Conservation (phyloP, 2,888 invertebrate species). For the Aporophyla lueneburgensis region DNA sequence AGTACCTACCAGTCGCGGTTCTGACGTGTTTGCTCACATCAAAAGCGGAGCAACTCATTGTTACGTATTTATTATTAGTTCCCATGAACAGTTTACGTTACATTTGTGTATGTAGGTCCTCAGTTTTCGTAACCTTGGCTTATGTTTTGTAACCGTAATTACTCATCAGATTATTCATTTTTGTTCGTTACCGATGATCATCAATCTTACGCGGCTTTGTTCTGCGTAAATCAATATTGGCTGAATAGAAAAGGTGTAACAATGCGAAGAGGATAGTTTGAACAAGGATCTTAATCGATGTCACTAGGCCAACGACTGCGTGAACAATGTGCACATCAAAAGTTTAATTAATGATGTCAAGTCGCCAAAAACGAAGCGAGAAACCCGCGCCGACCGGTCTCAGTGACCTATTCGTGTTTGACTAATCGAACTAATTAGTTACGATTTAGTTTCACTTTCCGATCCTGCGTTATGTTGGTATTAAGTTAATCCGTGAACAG, state of each 20-base stretch:
- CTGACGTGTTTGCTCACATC: slow-evolving; percentile 85
- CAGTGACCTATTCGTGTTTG: slow-evolving; percentile 79
- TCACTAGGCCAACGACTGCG: slow-evolving; percentile 80
- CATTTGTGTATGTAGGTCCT: slow-evolving; percentile 78
- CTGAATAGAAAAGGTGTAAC: slow-evolving; percentile 67
- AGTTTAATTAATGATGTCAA: slow-evolving; percentile 83
- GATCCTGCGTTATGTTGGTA: slow-evolving; percentile 74
- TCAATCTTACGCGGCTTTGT: slow-evolving; percentile 68
- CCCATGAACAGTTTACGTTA: slow-evolving; percentile 81
- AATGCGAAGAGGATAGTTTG: slow-evolving; percentile 59
- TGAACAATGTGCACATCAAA: slow-evolving; percentile 80
- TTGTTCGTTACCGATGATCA: slow-evolving; percentile 62
- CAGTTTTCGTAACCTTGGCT: slow-evolving; percentile 83
- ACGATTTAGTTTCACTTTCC: slow-evolving; percentile 84
- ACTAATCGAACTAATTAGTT: slow-evolving; percentile 83
- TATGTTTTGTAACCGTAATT: slow-evolving; percentile 76
- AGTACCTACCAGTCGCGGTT: slow-evolving; percentile 80
- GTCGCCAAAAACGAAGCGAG: slow-evolving; percentile 81
- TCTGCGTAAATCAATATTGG: slow-evolving; percentile 70
- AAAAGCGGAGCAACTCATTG: slow-evolving; percentile 85
- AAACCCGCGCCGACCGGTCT: slow-evolving; percentile 78
- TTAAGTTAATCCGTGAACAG: slow-evolving; percentile 78
- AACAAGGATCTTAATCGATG: slow-evolving; percentile 82
- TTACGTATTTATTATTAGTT: slow-evolving; percentile 89
- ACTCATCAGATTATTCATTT: slow-evolving; percentile 70